Conservation (phyloP, 2,113 vertebrate genomes). For the Mastomys natalensis region DNA sequence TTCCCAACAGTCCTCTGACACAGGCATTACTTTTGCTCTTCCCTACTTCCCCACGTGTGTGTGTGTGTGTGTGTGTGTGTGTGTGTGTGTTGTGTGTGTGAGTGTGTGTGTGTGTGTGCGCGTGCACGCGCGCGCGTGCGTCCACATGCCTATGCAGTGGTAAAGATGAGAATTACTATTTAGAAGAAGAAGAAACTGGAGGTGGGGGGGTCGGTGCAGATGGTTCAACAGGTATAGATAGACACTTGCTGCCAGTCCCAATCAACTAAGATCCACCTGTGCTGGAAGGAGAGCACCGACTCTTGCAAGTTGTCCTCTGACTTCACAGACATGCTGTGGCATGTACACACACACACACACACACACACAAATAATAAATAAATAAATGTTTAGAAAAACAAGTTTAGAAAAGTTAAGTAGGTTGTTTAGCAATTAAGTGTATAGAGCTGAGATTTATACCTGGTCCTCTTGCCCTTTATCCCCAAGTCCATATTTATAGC, state of each 20-base stretch:
- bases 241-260: not conserved
- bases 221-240: not conserved
- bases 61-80: not conserved
- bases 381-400: not conserved
- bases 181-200: not conserved
- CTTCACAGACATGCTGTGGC: not conserved
- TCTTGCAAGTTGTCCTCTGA: not conserved
- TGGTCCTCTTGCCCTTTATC: not conserved
- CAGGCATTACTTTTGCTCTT: not conserved
- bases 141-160: not conserved
- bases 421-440: not conserved
- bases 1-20: conserved; percentile 1
- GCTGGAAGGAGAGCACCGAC: not conserved
- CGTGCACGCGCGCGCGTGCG: too few relatives aligned
- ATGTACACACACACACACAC: not conserved
- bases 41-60: too few relatives aligned
- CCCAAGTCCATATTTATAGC: not conserved
- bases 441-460: not conserved
- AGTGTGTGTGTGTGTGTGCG: not conserved
- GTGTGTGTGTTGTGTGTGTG: not conserved
- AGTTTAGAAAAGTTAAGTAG: not conserved
- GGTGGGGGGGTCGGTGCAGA: too few relatives aligned
- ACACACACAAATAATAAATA: too few relatives aligned
- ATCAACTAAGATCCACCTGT: not conserved
- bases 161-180: not conserved